Conservation (phyloP, 2,888 invertebrate species). For the Antitype chi region DNA sequence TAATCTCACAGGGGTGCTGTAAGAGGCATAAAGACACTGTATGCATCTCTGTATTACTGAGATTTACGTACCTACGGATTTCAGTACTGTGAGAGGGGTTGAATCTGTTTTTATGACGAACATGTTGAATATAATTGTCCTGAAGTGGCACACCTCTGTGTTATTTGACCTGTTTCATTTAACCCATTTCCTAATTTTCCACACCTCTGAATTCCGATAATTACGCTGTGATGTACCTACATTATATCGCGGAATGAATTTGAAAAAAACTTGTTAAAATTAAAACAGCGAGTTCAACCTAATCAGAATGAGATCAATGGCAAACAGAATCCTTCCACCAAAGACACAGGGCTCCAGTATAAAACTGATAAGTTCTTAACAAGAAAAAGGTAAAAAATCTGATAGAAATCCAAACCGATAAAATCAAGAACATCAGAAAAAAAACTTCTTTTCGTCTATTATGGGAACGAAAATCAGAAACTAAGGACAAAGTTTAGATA, state of each 20-base stretch:
- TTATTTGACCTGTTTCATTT: conserved; percentile 45
- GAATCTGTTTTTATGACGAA: not conserved
- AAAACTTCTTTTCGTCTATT: not conserved
- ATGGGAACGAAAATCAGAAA: conserved; percentile 30
- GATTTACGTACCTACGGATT: not conserved
- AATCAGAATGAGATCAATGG: not conserved
- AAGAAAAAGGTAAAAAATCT: conserved; percentile 2
- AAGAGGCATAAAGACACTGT: no score
- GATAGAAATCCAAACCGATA: not conserved
- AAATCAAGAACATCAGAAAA: conserved; percentile 11
- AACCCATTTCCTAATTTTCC: conserved; percentile 39
- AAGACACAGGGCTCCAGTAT: not conserved
- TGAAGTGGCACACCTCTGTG: conserved; percentile 2
- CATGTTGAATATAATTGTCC: conserved; percentile 8
- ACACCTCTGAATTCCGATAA: conserved; percentile 19
- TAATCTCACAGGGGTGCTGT: not conserved
- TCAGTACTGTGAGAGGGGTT: not conserved
- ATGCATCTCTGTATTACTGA: no score
- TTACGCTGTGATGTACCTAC: conserved; percentile 11
- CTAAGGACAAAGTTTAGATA: conserved; percentile 16
- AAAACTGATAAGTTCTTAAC: not conserved
- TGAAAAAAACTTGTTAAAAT: not conserved
- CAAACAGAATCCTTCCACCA: not conserved
- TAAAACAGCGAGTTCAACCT: not conserved
- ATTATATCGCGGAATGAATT: conserved; percentile 7